Base-by-base conservation (phyloP, 2,888 invertebrate genomes). In the Drosophila acutilabella region DNA sequence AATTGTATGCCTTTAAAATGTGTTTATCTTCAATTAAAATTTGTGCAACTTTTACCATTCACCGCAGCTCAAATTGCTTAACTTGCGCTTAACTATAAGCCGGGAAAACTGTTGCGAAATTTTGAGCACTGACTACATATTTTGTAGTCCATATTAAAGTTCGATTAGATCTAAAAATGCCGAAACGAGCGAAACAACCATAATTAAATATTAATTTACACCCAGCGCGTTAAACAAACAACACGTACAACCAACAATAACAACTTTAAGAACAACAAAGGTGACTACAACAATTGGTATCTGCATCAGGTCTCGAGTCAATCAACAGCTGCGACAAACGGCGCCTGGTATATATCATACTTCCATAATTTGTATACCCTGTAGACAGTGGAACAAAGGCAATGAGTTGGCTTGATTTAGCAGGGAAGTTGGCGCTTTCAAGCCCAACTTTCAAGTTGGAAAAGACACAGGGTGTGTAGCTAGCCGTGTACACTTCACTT, bases 161-260 rank as follows among this genome's bases (percentile, higher is more conserved):
- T 57, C 65, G 86, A 86, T 86, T 83, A 80, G 71, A 86, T 86
- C 89, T 61, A 54, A 81, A 85, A 75, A 64, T 69, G 62, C 57
- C 60, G 69, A 58, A 64, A 58, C 62, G 45, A 56, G 58, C 51
- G 52, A 68, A 86, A 88, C 72, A 71, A 71, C 74, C 80, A 88
- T 90, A 90, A 89, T 89, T 89, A 89, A 89, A 89, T 89, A 89
- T 81, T 91, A 90, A 90, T 89, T 89, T 90, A 89, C 89, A 89
- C 89, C 77, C 73, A 71, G 60, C 70, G 86, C 77, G 86, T 80
- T 86, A 89, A 85, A 77, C 89, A 85, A 85, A 89, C 89, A 85
- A 64, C 89, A 89, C 88, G 89, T 85, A 72, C 68, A 48, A 61
- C 59, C 61, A 50, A 58, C 64, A 75, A 61, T 52, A 57, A 45